Conservation (phyloP, 2,797 vertebrate species). For the Manis pentadactyla region DNA sequence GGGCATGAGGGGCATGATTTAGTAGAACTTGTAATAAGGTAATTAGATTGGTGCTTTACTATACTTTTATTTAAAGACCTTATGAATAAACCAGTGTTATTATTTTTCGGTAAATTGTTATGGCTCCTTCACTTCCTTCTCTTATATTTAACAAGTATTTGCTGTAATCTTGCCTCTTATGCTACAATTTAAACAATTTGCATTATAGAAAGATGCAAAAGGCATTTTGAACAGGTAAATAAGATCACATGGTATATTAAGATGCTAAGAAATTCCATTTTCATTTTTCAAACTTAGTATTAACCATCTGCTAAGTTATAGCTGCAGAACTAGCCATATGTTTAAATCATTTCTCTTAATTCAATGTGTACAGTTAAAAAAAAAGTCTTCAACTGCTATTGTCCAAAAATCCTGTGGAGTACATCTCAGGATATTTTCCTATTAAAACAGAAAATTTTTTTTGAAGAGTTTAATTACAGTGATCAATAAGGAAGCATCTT, state of each 20-base stretch:
- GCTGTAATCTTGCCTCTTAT: neutral
- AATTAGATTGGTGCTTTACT: neutral
- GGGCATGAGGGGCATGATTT: neutral
- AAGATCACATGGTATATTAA: slow-evolving; percentile 31
- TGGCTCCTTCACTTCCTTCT: neutral
- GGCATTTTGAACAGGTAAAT: slow-evolving; percentile 40
- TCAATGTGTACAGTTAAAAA: slow-evolving; percentile 63
- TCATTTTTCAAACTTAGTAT: slow-evolving; percentile 74
- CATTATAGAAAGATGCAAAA: neutral
- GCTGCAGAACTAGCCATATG: slow-evolving; percentile 79
- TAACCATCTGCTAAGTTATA: slow-evolving; percentile 83
- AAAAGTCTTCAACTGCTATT: slow-evolving; percentile 72
- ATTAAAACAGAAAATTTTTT: slow-evolving; percentile 38
- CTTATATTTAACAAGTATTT: neutral
- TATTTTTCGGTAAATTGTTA: neutral
- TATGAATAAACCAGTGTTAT: neutral
- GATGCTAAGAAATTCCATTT: slow-evolving; percentile 69
- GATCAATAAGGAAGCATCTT: neutral
- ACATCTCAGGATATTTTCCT: slow-evolving; percentile 32
- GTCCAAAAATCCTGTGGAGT: slow-evolving; percentile 58
- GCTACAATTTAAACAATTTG: neutral
- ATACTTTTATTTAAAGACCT: neutral
- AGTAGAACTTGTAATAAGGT: neutral
- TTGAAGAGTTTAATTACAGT: neutral
- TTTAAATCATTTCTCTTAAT: slow-evolving; percentile 74